Conservation (phyloP, 2,888 invertebrate genomes). For the Leptopterna dolabrata region DNA sequence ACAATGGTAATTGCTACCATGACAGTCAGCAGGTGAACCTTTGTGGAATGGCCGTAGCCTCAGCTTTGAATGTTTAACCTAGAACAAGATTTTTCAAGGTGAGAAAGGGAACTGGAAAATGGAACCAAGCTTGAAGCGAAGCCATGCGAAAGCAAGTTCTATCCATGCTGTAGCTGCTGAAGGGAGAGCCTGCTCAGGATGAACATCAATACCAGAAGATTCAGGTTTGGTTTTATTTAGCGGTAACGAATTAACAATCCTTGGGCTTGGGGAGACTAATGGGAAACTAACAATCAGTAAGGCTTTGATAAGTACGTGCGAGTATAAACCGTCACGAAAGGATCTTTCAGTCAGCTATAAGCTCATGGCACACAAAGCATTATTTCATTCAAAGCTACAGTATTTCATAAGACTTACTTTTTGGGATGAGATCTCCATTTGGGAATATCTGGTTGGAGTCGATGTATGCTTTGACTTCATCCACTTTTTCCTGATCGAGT, state of each 20-base stretch:
- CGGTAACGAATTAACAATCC: too few relatives aligned
- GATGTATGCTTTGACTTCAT: conserved; percentile 66
- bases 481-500: conserved; percentile 72
- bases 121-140: not conserved
- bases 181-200: too few relatives aligned
- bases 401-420: conserved; percentile 65
- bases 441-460: conserved; percentile 57
- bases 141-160: not conserved
- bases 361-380: not conserved
- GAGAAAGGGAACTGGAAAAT: not conserved
- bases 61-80: not conserved
- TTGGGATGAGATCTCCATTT: conserved; percentile 53
- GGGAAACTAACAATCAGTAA: too few relatives aligned
- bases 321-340: too few relatives aligned
- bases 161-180: too few relatives aligned
- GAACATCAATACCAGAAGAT: too few relatives aligned
- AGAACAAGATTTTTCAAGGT: not conserved
- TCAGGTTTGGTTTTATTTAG: too few relatives aligned
- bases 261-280: too few relatives aligned
- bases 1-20: too few relatives aligned
- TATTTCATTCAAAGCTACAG: not conserved
- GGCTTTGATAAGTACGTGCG: too few relatives aligned
- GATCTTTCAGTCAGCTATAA: not conserved
- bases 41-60: not conserved
- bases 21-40: not conserved